Conservation (phyloP, 1,140 invertebrate species). For the Sipha flava region DNA sequence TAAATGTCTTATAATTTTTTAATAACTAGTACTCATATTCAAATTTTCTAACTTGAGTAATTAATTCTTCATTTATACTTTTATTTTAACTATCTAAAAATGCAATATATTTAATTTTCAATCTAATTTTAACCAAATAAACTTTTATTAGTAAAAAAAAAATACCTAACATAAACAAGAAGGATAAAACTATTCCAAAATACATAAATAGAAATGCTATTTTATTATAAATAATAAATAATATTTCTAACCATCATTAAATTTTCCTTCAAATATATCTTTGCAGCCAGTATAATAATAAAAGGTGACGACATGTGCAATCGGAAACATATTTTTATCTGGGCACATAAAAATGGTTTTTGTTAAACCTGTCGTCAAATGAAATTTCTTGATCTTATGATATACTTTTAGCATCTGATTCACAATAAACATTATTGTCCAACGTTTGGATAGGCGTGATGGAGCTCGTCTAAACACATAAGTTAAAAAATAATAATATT, state of each 20-base stretch:
- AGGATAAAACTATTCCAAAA: too few species aligned
- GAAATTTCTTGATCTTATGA: conserved; percentile 92
- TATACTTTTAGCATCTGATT: conserved; percentile 98
- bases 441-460: conserved; percentile 82
- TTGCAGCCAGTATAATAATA: conserved; percentile 95
- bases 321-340: conserved; percentile 78
- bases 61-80: too few species aligned
- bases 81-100: too few species aligned
- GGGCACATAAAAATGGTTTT: conserved; percentile 87
- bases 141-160: too few species aligned
- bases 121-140: too few species aligned
- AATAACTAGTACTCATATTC: too few species aligned
- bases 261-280: conserved; percentile 97
- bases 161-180: too few species aligned
- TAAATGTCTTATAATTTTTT: too few species aligned
- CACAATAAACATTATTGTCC: conserved; percentile 91
- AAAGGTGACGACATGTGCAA: conserved; percentile 86
- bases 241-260: conserved; percentile 57
- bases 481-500: background rate
- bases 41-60: too few species aligned
- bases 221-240: background rate
- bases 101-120: too few species aligned
- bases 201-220: too few species aligned
- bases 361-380: conserved; percentile 93
- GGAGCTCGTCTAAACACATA: conserved; percentile 55